Conservation (phyloP, 92 coral and sea anemone species). For the Isaurus tuberculatus region DNA sequence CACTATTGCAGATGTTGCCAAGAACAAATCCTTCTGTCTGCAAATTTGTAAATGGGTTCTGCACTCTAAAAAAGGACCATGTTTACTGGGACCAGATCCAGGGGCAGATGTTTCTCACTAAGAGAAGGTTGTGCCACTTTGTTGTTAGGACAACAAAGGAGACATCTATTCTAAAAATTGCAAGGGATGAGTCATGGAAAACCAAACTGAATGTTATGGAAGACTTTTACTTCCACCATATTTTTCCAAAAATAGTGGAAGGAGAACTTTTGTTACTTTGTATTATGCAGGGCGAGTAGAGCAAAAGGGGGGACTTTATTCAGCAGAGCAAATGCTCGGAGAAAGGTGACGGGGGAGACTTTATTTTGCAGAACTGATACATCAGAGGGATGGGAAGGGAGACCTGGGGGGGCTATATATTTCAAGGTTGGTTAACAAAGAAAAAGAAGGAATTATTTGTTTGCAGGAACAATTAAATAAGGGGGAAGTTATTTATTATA, state of each 20-base stretch:
- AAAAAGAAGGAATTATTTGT: conserved; percentile 31
- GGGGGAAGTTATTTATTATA: conserved; percentile 7
- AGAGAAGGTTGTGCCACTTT: conserved; percentile 19
- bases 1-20: background rate
- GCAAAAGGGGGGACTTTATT: conserved; percentile 2
- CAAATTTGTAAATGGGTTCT: conserved; percentile 11
- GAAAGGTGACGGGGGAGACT: background rate
- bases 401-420: background rate
- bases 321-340: background rate
- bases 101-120: conserved; percentile 6
- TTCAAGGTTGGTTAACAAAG: conserved; percentile 7
- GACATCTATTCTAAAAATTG: conserved; percentile 5
- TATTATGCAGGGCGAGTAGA: background rate
- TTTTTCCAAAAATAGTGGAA: conserved; percentile 14
- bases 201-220: conserved; percentile 13
- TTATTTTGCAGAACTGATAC: background rate
- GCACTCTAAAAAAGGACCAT: conserved; percentile 2
- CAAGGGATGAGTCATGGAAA: conserved; percentile 22
- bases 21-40: background rate
- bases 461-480: conserved; percentile 15
- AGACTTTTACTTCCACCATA: conserved; percentile 27
- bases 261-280: conserved; percentile 19
- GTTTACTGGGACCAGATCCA: conserved; percentile 9
- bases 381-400: conserved; percentile 12
- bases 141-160: background rate